phyloP scores from a whole-genome alignment of 2,888 invertebrate genomes.

The Campoplex capitator region DNA sequence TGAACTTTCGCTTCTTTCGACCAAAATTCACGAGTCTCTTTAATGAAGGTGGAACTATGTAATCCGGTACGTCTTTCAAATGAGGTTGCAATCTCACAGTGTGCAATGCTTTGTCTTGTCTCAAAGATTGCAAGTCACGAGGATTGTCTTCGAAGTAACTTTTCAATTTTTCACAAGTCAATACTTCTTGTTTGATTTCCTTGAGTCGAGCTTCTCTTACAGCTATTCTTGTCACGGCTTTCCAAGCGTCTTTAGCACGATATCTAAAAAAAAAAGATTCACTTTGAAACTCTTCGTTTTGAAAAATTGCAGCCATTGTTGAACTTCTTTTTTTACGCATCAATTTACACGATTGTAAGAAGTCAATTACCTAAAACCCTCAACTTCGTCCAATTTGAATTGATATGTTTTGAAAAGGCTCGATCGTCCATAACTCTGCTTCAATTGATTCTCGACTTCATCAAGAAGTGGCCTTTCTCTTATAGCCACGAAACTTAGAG shows the following conservation, averaged over 20 bases:
- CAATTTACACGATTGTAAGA: not conserved
- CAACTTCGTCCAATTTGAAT: slow-evolving; percentile 97
- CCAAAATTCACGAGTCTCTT: slow-evolving; percentile 88
- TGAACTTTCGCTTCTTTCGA: slow-evolving; percentile 80
- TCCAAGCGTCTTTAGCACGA: slow-evolving; percentile 97
- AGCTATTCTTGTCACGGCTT: slow-evolving; percentile 96
- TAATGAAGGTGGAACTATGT: slow-evolving; percentile 93
- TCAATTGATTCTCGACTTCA: slow-evolving; percentile 91
- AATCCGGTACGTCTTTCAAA: slow-evolving; percentile 96
- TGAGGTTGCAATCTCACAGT: slow-evolving; percentile 94
- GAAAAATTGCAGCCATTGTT: not conserved
- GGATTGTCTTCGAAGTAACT: slow-evolving; percentile 97
- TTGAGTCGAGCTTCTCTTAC: slow-evolving; percentile 97
- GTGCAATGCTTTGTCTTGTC: slow-evolving; percentile 94
- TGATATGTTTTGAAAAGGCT: slow-evolving; percentile 92
- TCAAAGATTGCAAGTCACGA: slow-evolving; percentile 92
- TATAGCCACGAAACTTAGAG: slow-evolving; percentile 94
- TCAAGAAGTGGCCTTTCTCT: slow-evolving; percentile 91
- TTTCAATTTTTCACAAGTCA: slow-evolving; percentile 96
- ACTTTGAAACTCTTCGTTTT: not conserved
- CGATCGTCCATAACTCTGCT: slow-evolving; percentile 88
- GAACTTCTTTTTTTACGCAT: not conserved
- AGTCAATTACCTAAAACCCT: slow-evolving; percentile 90
- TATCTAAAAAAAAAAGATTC: slow-evolving; percentile 85
- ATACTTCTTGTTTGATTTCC: slow-evolving; percentile 97